Percentiles rank a stretch among this genome's conserved stretches.
phyloP scores from a whole-genome alignment of 2,888 invertebrate genomes.

The Raillietiella orientalis region DNA sequence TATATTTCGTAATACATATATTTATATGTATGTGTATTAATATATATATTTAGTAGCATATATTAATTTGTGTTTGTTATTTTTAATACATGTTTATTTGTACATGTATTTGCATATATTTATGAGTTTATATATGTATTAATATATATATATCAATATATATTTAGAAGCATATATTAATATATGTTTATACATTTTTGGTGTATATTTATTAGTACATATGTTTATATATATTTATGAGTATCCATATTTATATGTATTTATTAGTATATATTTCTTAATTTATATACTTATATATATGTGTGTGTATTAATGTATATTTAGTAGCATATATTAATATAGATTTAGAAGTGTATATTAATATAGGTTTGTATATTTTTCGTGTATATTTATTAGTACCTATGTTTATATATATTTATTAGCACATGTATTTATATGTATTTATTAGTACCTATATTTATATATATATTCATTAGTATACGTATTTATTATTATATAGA shows the following conservation, averaged over 20 bases:
- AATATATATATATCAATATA: conserved; percentile 4
- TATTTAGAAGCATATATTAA: conserved; percentile 3
- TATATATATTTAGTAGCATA: conserved; percentile 3
- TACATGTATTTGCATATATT: conserved; percentile 4
- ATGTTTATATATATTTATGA: conserved; percentile 1
- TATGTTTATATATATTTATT: conserved; percentile 1
- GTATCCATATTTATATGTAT: conserved; percentile 1
- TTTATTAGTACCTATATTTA: conserved; percentile 1
- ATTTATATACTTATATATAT: conserved; percentile 3
- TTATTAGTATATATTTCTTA: conserved; percentile 1
- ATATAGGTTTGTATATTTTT: conserved; percentile 4
- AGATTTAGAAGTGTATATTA: conserved; percentile 2
- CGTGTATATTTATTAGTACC: no score
- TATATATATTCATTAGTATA: conserved; percentile 3
- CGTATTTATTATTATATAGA: conserved; percentile 3
- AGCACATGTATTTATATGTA: not conserved
- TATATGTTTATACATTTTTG: conserved; percentile 4
- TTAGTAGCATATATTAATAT: conserved; percentile 3
- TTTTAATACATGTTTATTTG: conserved; percentile 2
- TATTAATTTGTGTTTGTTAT: not conserved
- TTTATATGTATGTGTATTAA: conserved; percentile 3
- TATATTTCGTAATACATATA: conserved; percentile 2
- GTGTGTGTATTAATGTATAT: conserved; percentile 3
- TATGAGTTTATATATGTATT: conserved; percentile 3
- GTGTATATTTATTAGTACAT: no score